Percentiles rank a stretch among this genome's conserved stretches.
phyloP scores from a whole-genome alignment of 2,113 vertebrate species.

The Anolis carolinensis region DNA sequence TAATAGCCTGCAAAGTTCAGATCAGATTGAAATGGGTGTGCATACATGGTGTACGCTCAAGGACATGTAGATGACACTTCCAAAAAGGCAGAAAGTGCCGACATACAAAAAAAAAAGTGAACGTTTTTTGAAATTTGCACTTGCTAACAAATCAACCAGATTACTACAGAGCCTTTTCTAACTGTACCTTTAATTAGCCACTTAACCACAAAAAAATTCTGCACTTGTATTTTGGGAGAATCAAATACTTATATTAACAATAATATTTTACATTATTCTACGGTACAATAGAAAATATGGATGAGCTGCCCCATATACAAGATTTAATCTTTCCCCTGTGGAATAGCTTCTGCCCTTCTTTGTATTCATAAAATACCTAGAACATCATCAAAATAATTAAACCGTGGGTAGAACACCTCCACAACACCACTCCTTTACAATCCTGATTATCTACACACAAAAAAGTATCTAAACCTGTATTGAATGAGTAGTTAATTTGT shows the following conservation, averaged over 20 bases:
- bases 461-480: background rate
- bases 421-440: background rate
- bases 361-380: background rate
- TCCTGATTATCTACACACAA: background rate
- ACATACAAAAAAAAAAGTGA: background rate
- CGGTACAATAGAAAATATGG: background rate
- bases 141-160: background rate
- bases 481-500: background rate
- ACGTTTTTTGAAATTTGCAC: background rate
- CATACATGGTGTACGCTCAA: background rate
- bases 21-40: slow-evolving; percentile 14
- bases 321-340: background rate
- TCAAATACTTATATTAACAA: background rate
- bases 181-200: background rate
- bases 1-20: slow-evolving; percentile 19
- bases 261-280: background rate
- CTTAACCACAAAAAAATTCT: background rate
- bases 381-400: background rate
- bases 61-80: background rate
- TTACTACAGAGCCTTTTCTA: background rate
- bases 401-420: too few relatives aligned
- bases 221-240: background rate
- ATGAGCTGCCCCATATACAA: background rate
- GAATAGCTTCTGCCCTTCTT: background rate
- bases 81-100: background rate